Percentiles rank a stretch among this genome's conserved stretches.
Evolutionary conservation across 1,140 invertebrate species (phyloP).

Genomic region (Orius laevigatus): DNA sequence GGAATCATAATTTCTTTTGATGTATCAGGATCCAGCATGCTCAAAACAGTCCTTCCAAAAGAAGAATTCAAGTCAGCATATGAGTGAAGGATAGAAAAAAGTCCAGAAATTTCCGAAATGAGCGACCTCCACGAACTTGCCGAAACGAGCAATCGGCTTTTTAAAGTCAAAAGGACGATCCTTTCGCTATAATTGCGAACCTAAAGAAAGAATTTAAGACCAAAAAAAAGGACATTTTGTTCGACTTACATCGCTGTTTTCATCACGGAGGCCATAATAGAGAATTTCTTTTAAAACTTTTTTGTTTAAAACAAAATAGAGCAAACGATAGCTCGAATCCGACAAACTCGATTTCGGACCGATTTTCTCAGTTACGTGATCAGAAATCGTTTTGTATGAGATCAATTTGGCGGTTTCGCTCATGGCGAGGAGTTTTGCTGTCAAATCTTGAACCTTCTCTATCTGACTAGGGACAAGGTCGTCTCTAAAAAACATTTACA

Average conservation of each 20-base stretch:
- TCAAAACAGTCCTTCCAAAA: conserved; percentile 37
- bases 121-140: conserved; percentile 38
- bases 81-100: conserved; percentile 35
- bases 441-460: not conserved
- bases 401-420: not conserved
- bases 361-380: not conserved
- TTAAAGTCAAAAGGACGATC: conserved; percentile 40
- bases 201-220: conserved; percentile 22
- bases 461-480: too few species aligned
- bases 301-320: conserved; percentile 35
- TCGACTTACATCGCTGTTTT: not conserved
- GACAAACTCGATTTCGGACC: not conserved
- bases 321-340: conserved; percentile 18
- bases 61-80: conserved; percentile 26
- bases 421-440: not conserved
- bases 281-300: conserved; percentile 43
- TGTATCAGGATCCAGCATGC: conserved; percentile 43
- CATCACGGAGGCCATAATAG: conserved; percentile 32
- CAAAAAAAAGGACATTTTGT: conserved; percentile 6
- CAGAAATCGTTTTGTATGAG: not conserved
- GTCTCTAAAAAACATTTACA: too few species aligned
- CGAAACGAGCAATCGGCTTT: conserved; percentile 38
- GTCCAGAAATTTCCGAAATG: conserved; percentile 35
- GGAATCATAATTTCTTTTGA: conserved; percentile 34
- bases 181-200: conserved; percentile 36